Percentiles rank a stretch among this genome's conserved stretches.
These are phyloP conservation scores for Circaetus cinerascens DNA, from an alignment of 2,113 vertebrate genomes.

Conservation along the genomic window DNA sequence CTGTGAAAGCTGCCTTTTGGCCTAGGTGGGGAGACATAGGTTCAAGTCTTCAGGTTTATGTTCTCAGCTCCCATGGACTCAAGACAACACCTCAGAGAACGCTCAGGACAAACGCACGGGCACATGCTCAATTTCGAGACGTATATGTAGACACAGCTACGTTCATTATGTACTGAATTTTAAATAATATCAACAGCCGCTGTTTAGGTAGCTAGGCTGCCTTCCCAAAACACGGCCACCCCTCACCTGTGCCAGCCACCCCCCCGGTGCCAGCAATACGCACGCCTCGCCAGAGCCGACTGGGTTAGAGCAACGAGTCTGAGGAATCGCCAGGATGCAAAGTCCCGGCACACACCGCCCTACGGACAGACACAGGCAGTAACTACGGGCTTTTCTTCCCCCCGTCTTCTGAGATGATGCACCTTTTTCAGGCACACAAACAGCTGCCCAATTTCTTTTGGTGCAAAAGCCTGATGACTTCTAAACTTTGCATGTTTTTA, in stretches of 20 bases:
- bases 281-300: rapidly evolving
- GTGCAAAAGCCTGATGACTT: not conserved
- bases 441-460: not conserved
- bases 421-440: not conserved
- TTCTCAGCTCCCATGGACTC: not conserved
- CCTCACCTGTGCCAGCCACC: rapidly evolving
- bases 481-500: not conserved
- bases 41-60: not conserved
- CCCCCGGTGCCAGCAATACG: rapidly evolving
- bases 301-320: rapidly evolving
- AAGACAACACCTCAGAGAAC: not conserved
- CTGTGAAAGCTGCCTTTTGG: not conserved
- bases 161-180: rapidly evolving
- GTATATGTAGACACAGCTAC: not conserved
- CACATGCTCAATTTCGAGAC: rapidly evolving
- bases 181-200: not conserved
- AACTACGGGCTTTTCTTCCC: rapidly evolving
- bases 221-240: rapidly evolving
- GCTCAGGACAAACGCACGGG: rapidly evolving
- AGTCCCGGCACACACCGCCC: not conserved
- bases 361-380: rapidly evolving
- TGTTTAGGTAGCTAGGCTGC: not conserved
- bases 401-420: rapidly evolving
- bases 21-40: not conserved
- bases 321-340: rapidly evolving